Base-by-base conservation (phyloP, 37 sponge, comb jelly and placozoan species). In the Halisarca cf. caerulea region DNA sequence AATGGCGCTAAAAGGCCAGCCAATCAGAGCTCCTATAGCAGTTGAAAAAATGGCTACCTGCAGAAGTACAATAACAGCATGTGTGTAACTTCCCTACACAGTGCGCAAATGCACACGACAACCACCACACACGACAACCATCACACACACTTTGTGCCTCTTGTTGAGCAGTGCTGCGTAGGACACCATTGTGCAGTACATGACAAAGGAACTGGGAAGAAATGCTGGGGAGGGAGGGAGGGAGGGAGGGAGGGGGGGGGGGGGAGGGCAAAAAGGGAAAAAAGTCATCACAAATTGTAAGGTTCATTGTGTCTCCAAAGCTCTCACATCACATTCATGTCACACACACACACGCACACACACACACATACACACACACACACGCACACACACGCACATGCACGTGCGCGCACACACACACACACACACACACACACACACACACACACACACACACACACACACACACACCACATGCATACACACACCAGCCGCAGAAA, bases 1-100 rank as follows among this genome's bases (percentile, higher is more conserved):
- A 33, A 86, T 93, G 70, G 90, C 94, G 83, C 87, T 88, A 87
- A 99, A 99, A 20, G 99, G 99, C 99, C 99, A 99, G 2, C 97
- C 99, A 45, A 96, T 69, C 14, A 96, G 53, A 57, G 95, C 79
- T 53, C 91, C 88, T 15, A 91, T 41, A 34, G 92, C 95, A 55
- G 89, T 84, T 61, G 93, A 84, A 45, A 92, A 86, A 21, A 99
- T 87, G 23, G 97, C 89, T 18, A 92, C 27, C 95, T 98, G 78
- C 17, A 41, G 47, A 3, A 70, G 44, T 3, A 2, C 39, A 40
- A 6, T n/a, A n/a, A n/a, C n/a, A n/a, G n/a, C n/a, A n/a, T n/a
- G n/a, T n/a, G n/a, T n/a, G n/a, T n/a, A n/a, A n/a, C n/a, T n/a
- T n/a, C n/a, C n/a, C n/a, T n/a, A n/a, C n/a, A n/a, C n/a, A n/a